These are phyloP conservation scores for Thymallus thymallus DNA, from an alignment of 2,113 vertebrate species.

Conservation along the genomic window DNA sequence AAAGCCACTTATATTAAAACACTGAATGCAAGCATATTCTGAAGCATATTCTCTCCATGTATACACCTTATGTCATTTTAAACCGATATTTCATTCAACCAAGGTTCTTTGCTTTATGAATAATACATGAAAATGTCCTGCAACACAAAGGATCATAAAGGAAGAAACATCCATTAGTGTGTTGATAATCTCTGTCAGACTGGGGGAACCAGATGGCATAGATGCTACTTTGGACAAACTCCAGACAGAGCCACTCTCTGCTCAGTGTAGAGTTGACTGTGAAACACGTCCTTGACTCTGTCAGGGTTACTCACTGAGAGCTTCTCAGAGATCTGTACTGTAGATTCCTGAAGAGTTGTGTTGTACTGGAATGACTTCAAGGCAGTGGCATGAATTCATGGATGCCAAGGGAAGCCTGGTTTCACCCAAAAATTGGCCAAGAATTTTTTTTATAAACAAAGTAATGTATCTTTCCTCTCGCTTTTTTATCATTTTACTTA, in stretches of 20 bases:
- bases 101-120: constrained; percentile 36
- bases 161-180: constrained; percentile 44
- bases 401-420: too few species aligned
- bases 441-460: too few species aligned
- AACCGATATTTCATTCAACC: constrained; percentile 25
- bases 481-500: too few species aligned
- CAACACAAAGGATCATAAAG: constrained; percentile 38
- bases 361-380: too few species aligned
- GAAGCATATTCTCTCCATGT: too few species aligned
- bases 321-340: constrained; percentile 20
- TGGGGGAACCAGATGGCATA: constrained; percentile 65
- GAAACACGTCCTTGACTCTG: constrained; percentile 60
- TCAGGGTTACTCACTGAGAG: constrained; percentile 19
- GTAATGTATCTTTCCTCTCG: too few species aligned
- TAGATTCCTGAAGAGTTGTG: too few species aligned
- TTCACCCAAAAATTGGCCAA: too few species aligned
- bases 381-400: too few species aligned
- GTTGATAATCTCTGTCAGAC: constrained; percentile 55
- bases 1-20: too few species aligned
- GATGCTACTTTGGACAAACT: constrained; percentile 58
- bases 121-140: constrained; percentile 36
- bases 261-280: constrained; percentile 47
- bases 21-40: too few species aligned
- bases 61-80: constrained; percentile 7
- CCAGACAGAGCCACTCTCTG: constrained; percentile 51